Base-by-base conservation (phyloP, 1,140 invertebrate species). In the Hyles euphorbiae region DNA sequence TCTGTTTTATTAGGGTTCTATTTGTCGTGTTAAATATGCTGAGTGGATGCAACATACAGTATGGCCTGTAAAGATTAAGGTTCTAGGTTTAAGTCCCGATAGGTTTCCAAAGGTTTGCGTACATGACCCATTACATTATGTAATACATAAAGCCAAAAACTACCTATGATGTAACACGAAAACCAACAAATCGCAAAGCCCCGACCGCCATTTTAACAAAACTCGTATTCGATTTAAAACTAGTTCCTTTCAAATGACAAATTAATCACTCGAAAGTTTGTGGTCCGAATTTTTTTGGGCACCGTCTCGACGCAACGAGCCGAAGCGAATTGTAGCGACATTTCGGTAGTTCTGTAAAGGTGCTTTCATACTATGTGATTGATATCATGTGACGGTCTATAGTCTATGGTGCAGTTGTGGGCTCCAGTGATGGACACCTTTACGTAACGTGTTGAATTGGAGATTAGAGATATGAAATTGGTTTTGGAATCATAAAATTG, bases 211-310 rank as follows among this genome's bases (percentile, higher is more conserved):
- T 40, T 40, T 57, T 8, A 11, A 45, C 11, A 43, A 40, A 40
- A 45, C 48, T 32, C 62, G 52, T 60, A 62, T 67, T 60, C 44
- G 55, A 65, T 61, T 65, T 45, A 64, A 75, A 81, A 80, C 77
- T 78, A 77, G 78, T 81, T 72, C 68, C 66, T 58, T 79, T 76
- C 81, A 86, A 85, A 86, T 86, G 83, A 86, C 81, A 78, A 83
- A 83, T 82, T 85, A 85, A 85, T 86, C 75, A 76, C 64, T 86
- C 51, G 72, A 82, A 79, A 83, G 75, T 81, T 40, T 78, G 47
- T 56, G 61, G 45, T 32, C 53, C 45, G 62, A 70, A 71, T 78
- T 78, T 84, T 83, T 76, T 54, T 54, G 11, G 36, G 53, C 12
- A 44, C 69, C 65, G 69, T 70, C 76, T 77, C 71, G 66, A 71